Base-by-base conservation (phyloP, 2,797 vertebrate genomes). In the Dallia pectoralis region DNA sequence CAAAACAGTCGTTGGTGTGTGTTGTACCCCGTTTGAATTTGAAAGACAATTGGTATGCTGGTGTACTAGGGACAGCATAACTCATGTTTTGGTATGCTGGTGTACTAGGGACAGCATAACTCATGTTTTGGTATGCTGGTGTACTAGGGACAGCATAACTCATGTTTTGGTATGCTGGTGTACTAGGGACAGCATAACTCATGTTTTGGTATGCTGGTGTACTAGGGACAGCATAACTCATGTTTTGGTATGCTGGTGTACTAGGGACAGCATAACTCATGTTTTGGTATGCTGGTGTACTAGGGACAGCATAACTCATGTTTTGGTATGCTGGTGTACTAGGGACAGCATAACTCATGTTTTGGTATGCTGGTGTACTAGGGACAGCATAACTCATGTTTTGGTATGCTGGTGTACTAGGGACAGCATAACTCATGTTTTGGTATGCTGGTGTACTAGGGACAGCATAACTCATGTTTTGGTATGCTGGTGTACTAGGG, bases 401-500 rank as follows among this genome's bases (percentile, higher is more conserved):
- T 61, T 76, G 80, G 62, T 64, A 71, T 62, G 22, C 78, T 70
- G 79, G 80, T 85, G 83, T 86, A 85, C n/a, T n/a, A 87, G 87
- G 87, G 89, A 84, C 79, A 72, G 47, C 75, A 25, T 16, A 27
- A 4, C 59, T 88, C 83, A 87, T 86, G 65, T 77, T 79, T 61
- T 76, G 80, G 62, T 64, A 71, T 62, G 22, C 78, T 70, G 79
- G 80, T 85, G 83, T 86, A 85, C n/a, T n/a, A 87, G 87, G 87
- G 89, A 84, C 79, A 72, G 47, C 75, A 25, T 16, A 27, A 4
- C 59, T 88, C 83, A 87, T 86, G 65, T 77, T 79, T 61, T 76
- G 80, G 62, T 64, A 71, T 62, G 22, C 78, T 70, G 79, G 80
- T 85, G 83, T 86, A 85, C n/a, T n/a, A 87, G 87, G 87, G 89